Evolutionary conservation across 1,140 invertebrate genomes (phyloP), one percentile per base, ranked within the genome.

Genomic region (Sipha flava): DNA sequence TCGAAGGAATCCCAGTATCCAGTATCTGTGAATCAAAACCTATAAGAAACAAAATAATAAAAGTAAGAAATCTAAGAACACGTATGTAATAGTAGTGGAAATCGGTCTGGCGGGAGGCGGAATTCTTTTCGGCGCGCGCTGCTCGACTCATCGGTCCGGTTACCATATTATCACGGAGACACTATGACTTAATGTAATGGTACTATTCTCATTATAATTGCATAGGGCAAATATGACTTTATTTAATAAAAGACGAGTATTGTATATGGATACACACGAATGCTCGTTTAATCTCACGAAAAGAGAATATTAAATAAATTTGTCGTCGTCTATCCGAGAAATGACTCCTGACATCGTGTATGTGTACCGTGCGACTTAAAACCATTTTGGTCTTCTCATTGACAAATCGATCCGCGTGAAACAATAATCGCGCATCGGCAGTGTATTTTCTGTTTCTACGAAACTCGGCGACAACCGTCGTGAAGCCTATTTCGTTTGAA

Each of bases 51-150:
- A 70, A 70, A 23, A 23, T 6, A 23, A 45, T 18, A 23, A 29
- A 70, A n/a, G 66, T 70, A 47, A 70, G 66, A 70, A 26, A 47
- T 66, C 26, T 66, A 59, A n/a, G 16, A 70, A 47, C 43, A 70
- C 40, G 66, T 70, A 29, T 70, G 21, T 70, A 37, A 16, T 26
- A 45, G n/a, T 29, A 26, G 18, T 7, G 43, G n/a, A 29, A 47
- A 43, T 23, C 37, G 3, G 26, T 29, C 45, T 31, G 31, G 49
- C 31, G 70, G 31, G 45, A 37, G 70, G 47, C 47, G 47, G 29
- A 77, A 75, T 75, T 14, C 7, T 3, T 1, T 3, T 29, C 54
- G 31, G 31, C 34, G 52, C 4, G 34, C 45, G 31, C 26, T n/a
- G 49, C 23, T 10, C 16, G 14, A n/a, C 26, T 72, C 68, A 31